Base-by-base conservation (phyloP, 2,797 vertebrate species). In the Iguana delicatissima region DNA sequence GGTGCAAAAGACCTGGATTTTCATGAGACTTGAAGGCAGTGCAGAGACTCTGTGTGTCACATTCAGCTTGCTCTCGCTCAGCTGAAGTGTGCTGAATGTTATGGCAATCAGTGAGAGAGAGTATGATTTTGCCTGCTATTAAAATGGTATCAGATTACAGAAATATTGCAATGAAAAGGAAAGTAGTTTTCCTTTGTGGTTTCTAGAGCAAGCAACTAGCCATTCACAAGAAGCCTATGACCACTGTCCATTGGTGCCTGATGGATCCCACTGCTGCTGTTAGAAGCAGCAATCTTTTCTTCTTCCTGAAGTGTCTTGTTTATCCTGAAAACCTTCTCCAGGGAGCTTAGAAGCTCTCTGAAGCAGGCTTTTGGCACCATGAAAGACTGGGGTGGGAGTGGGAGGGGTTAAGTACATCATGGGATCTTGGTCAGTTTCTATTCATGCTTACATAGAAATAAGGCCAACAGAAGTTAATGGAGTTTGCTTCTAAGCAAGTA, bases 1-100 rank as follows among this genome's bases (percentile, higher is more conserved):
- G 94, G 52, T 87, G 59, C 14, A 77, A 84, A 92, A 72, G 74
- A 85, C 59, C 10, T 62, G 62, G 93, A 76, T 89, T 94, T 92
- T 89, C 67, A 93, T 89, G 86, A 92, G 86, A 89, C 90, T 91
- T 93, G 87, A 80, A 74, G 16, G 82, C 88, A 67, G 69, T 67
- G 3, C 57, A 92, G 35, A 85, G 55, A 86, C 89, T n/a, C 88
- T 90, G 7, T 32, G 67, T 93, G 91, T 93, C 90, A 91, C 16
- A 0, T 91, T 90, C 76, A 88, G 80, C 93, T 91, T 92, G 87
- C 84, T 69, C 6, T 52, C 13, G 73, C 82, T 95, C 89, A 82
- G 84, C 86, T 80, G 86, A 93, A 93, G 82, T 0, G 82, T 80
- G 50, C 6, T 72, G 74, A 93, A 87, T 62, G 84, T 18, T 59